Base-by-base conservation (phyloP, 2,113 vertebrate species). In the Microtus montanus region DNA sequence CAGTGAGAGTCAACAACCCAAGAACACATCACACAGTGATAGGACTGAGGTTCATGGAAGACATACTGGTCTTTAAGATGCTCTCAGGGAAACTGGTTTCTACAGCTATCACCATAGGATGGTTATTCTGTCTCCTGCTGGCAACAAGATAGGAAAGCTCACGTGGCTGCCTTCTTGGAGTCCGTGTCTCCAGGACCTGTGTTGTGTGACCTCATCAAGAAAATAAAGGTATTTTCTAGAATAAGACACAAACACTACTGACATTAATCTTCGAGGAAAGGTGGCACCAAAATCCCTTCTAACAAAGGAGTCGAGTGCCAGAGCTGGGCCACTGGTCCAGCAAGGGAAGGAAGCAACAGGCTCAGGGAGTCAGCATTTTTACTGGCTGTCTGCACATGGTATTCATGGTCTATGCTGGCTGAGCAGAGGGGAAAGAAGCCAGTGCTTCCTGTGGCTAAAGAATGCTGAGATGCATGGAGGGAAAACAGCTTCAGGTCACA, bases 271-370 rank as follows among this genome's bases (percentile, higher is more conserved):
- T 41, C 93, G 84, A 90, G 80, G 33, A 93, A 91, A 96, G 93
- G 68, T 90, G 89, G 89, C 91, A 82, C 2, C 92, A 96, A 96
- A 95, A 96, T 95, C 87, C 89, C 91, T 91, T 66, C 94, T 94
- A 95, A 97, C 94, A 95, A 94, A 97, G 89, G 91, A 93, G 66
- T 92, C 78, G 61, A 75, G 70, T 58, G 14, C 44, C 20, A 61
- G n/a, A 35, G 33, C 2, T 68, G 49, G 82, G 74, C 91, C 92
- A 75, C 66, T 86, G 63, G 58, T 92, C 61, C 52, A 90, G 77
- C 71, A 90, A 75, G 54, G 77, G 68, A 93, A 84, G 94, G 91
- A 87, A 78, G 80, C 70, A 52, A 90, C 58, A 87, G 82, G 47
- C 93, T 87, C 92, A 94, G 91, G 80, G 35, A 96, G 89, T 89